Evolutionary conservation across 2,797 vertebrate genomes (phyloP).

Genomic region (Hippocampus kuda): DNA sequence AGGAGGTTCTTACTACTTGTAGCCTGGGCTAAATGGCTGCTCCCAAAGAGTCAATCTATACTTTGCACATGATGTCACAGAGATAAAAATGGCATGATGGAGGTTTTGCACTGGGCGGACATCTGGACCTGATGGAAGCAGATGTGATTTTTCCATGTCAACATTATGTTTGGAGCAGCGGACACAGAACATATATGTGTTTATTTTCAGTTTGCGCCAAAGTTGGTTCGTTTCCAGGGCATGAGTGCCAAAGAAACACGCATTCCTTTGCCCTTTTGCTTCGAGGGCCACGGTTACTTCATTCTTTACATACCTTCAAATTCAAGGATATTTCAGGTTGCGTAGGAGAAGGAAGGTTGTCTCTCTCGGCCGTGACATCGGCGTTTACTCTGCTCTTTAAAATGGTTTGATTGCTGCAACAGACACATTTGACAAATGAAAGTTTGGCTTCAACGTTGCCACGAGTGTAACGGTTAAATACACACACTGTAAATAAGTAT

Average conservation of each 20-base stretch:
- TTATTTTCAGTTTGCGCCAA: neutral
- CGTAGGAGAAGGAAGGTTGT: conserved; percentile 44
- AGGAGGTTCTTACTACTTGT: neutral
- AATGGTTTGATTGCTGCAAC: conserved; percentile 52
- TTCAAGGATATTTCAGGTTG: conserved; percentile 51
- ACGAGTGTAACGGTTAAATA: neutral
- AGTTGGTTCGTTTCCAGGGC: neutral
- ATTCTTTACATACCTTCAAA: conserved; percentile 52
- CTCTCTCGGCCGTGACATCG: conserved; percentile 47
- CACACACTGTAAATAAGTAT: neutral
- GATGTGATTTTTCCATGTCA: neutral
- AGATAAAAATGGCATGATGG: neutral
- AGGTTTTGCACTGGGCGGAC: neutral
- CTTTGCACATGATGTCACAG: neutral
- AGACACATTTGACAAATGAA: conserved; percentile 8
- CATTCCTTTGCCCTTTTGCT: neutral
- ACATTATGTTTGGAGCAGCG: neutral
- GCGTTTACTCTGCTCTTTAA: conserved; percentile 51
- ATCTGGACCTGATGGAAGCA: neutral
- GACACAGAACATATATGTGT: neutral
- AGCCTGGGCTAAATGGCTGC: neutral
- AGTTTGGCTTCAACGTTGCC: neutral
- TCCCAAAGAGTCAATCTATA: neutral
- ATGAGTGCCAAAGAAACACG: neutral
- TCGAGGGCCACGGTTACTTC: neutral